phyloP scores from a whole-genome alignment of 2,888 invertebrate genomes.

The Hirtodrosophila cameraria region DNA sequence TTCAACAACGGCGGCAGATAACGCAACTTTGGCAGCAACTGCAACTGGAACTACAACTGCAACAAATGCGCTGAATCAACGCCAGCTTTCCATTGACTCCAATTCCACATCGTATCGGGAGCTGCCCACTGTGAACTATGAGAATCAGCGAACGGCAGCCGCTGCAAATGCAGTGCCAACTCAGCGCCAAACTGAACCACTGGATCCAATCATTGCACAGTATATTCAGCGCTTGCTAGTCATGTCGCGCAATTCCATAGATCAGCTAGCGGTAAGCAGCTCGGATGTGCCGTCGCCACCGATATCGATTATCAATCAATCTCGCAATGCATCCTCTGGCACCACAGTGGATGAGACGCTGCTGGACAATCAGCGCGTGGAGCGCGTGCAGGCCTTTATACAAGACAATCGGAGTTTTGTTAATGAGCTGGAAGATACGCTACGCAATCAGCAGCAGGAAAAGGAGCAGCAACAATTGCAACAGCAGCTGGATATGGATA shows the following conservation, averaged over 20 bases:
- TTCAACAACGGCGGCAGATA: slow-evolving; percentile 1
- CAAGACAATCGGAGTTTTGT: slow-evolving; percentile 82
- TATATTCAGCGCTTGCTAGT: slow-evolving; percentile 85
- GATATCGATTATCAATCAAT: slow-evolving; percentile 84
- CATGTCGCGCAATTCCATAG: slow-evolving; percentile 85
- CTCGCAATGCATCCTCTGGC: slow-evolving; percentile 76
- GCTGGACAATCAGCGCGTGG: slow-evolving; percentile 56
- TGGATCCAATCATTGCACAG: slow-evolving; percentile 83
- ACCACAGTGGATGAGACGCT: slow-evolving; percentile 29
- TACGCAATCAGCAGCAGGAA: slow-evolving; percentile 43
- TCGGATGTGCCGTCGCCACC: slow-evolving; percentile 85
- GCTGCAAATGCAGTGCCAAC: not conserved
- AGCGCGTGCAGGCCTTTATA: slow-evolving; percentile 79
- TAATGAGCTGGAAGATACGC: slow-evolving; percentile 79
- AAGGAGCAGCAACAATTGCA: slow-evolving; percentile 20
- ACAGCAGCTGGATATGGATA: slow-evolving; percentile 3
- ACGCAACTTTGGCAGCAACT: not conserved
- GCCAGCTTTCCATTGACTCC: slow-evolving; percentile 73
- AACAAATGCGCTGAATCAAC: not conserved
- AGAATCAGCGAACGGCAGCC: slow-evolving; percentile 8
- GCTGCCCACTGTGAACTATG: slow-evolving; percentile 64
- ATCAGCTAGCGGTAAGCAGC: slow-evolving; percentile 84
- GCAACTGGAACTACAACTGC: not conserved
- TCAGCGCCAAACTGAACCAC: slow-evolving; percentile 6
- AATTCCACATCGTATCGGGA: slow-evolving; percentile 80